These are phyloP conservation scores for Bubo bubo DNA, from an alignment of 2,113 vertebrate genomes.

Conservation along the genomic window DNA sequence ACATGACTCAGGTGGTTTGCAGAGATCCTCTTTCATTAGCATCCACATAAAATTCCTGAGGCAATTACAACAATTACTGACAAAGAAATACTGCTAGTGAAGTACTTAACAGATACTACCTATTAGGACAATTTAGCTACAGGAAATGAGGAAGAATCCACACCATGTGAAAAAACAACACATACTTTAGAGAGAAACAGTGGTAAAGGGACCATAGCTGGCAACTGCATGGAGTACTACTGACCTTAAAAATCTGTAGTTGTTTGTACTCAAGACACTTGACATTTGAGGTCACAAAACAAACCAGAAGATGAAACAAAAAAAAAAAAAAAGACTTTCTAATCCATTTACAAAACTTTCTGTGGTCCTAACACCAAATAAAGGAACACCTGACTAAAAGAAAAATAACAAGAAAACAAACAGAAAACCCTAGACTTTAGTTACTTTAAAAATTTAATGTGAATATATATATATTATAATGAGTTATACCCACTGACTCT, in stretches of 20 bases:
- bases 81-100: neutral
- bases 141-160: neutral
- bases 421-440: neutral
- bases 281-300: conserved; percentile 7
- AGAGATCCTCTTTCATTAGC: neutral
- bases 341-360: neutral
- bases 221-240: neutral
- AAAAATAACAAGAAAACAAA: neutral
- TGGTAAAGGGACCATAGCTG: neutral
- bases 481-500: neutral
- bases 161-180: neutral
- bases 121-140: neutral
- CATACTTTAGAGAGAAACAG: neutral
- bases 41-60: neutral
- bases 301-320: neutral
- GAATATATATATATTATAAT: no score
- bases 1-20: neutral
- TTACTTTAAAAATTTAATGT: neutral
- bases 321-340: neutral
- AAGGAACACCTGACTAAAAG: neutral
- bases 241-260: neutral
- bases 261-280: neutral
- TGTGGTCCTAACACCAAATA: neutral
- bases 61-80: neutral
- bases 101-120: neutral